Evolutionary conservation across 2,113 vertebrate genomes (phyloP), one percentile per base, ranked within the genome.

Genomic region (Austrofundulus limnaeus): DNA sequence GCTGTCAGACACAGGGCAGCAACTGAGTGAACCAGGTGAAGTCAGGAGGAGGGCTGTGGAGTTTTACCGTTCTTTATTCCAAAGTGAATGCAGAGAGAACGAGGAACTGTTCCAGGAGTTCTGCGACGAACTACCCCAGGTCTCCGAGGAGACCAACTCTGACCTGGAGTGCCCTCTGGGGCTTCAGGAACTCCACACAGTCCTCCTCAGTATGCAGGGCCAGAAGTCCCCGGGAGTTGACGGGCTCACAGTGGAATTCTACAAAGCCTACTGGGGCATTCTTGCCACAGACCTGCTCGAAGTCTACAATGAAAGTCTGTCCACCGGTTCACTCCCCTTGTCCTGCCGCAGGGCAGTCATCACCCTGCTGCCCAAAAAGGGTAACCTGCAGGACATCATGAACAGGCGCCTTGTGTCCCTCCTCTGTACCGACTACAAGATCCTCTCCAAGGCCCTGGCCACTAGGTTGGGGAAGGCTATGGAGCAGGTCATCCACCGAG

Each of bases 251-350:
- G 37, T 38, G 2, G 37, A 38, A 10, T 38, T 38, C 11, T 38
- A 6, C 11, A 38, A 38, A 38, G 12, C 37, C 37, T 38, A 38
- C 37, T 38, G 37, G 9, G 37, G 11, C 37, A 38, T 38, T 2
- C 2, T 11, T 3, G 37, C 37, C 3, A 11, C 4, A 10, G 37
- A 13, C 12, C 10, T 13, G 37, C 37, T 38, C 4, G 37, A 38
- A 5, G 37, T 38, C 12, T 11, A 6, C 10, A 38, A 38, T 10
- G 9, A 38, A 38, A 38, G 87, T 28, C 25, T 28, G 25, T 7
- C 7, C 25, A 28, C 25, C 7, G 25, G 84, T 58, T 68, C 64
- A 82, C 68, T 86, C 56, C 43, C n/a, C n/a, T 7, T 19, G 6
- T 47, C 45, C n/a, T 47, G 45, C 19, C 19, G 11, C 9, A 49